A percentile compares a stretch with the other conserved stretches of the same genome.
phyloP scores from a whole-genome alignment of 2,113 vertebrate species.

The Laterallus jamaicensis region DNA sequence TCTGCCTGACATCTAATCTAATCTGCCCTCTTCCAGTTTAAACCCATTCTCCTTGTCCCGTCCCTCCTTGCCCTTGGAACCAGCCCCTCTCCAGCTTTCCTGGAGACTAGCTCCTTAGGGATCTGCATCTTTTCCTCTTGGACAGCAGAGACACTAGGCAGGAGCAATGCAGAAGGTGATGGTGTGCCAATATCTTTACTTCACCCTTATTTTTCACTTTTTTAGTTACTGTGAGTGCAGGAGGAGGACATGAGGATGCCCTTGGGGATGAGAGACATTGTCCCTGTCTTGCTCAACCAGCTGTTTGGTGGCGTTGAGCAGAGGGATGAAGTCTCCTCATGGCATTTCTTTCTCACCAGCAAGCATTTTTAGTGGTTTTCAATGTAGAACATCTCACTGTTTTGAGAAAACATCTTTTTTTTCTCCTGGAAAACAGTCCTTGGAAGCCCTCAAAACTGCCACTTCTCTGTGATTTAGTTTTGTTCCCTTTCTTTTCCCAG shows the following conservation, averaged over 20 bases:
- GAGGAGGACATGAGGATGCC: too few relatives aligned
- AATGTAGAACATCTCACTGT: not conserved
- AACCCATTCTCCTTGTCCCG: too few relatives aligned
- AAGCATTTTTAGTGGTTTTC: not conserved
- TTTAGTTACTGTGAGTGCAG: not conserved
- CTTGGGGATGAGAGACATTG: not conserved
- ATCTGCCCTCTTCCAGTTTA: too few relatives aligned
- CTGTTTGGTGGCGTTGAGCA: fast-evolving
- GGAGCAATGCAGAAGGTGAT: not conserved
- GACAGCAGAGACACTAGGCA: not conserved
- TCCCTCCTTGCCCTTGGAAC: too few relatives aligned
- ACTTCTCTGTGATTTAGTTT: not conserved
- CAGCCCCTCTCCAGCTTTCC: too few relatives aligned
- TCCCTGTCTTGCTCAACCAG: fast-evolving
- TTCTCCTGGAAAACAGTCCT: not conserved
- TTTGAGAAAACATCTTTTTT: not conserved
- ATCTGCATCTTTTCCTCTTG: not conserved
- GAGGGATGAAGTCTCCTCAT: not conserved
- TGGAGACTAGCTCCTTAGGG: not conserved
- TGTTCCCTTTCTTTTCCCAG: not conserved
- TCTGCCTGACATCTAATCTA: too few relatives aligned
- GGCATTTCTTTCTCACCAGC: not conserved
- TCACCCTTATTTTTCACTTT: not conserved
- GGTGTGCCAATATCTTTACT: not conserved
- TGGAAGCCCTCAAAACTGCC: not conserved